Percentiles rank a stretch among this genome's conserved stretches.
Evolutionary conservation across 1,140 invertebrate species (phyloP).

Genomic region (Drosophila nigromelanica): DNA sequence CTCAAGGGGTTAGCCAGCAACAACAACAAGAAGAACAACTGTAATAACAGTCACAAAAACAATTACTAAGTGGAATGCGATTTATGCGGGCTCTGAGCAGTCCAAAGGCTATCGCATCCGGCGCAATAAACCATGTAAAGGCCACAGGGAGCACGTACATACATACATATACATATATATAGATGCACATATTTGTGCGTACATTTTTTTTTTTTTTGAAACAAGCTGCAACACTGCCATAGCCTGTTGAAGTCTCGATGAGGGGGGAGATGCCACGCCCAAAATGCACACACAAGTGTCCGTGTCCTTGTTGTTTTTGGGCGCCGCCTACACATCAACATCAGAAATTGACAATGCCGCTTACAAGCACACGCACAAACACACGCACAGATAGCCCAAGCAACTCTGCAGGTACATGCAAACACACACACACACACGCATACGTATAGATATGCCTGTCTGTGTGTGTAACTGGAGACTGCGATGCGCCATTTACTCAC

Average conservation of each 20-base stretch:
- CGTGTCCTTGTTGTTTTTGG: constrained; percentile 35
- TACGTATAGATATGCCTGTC: background rate
- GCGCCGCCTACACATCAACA: constrained; percentile 25
- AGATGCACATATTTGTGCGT: background rate
- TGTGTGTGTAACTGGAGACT: constrained; percentile 10
- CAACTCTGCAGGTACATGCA: constrained; percentile 6
- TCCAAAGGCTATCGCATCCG: constrained; percentile 52
- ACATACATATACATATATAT: constrained; percentile 1
- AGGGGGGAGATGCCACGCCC: constrained; percentile 57
- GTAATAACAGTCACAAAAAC: constrained; percentile 3
- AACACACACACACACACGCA: constrained; percentile 1
- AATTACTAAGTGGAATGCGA: constrained; percentile 8
- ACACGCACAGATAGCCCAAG: constrained; percentile 1
- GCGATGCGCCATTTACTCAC: constrained; percentile 86
- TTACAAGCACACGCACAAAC: constrained; percentile 13
- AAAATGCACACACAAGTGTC: constrained; percentile 44
- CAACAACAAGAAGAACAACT: constrained; percentile 21
- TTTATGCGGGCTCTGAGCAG: constrained; percentile 18
- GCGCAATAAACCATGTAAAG: constrained; percentile 38
- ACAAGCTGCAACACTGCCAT: background rate
- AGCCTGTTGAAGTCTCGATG: too few relatives aligned
- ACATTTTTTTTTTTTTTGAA: background rate
- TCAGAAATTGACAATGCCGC: constrained; percentile 33
- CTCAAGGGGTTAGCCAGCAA: constrained; percentile 33
- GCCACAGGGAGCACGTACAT: constrained; percentile 15